A percentile compares a stretch with the other conserved stretches of the same genome.
phyloP scores from a whole-genome alignment of 2,797 vertebrate species.

The Megalops cyprinoides region DNA sequence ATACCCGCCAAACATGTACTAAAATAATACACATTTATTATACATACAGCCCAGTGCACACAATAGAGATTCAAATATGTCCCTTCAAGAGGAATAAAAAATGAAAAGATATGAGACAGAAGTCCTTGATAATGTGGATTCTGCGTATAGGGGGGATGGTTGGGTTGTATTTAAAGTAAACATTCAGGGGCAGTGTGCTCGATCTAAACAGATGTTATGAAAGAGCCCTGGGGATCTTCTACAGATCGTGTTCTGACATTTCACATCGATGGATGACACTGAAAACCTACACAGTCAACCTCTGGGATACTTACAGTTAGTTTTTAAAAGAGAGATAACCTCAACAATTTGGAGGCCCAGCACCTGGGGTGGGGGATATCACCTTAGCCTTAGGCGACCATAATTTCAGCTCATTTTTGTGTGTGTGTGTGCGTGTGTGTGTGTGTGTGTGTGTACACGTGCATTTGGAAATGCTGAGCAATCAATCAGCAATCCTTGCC shows the following conservation, averaged over 20 bases:
- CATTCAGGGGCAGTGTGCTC: not conserved
- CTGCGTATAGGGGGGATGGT: not conserved
- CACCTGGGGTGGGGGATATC: not conserved
- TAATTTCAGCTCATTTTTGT: not conserved
- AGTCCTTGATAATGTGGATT: slow-evolving; percentile 21
- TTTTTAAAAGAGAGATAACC: slow-evolving; percentile 11
- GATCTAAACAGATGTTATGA: slow-evolving; percentile 11
- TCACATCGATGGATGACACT: not conserved
- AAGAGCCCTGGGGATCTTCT: not conserved
- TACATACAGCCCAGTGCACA: slow-evolving; percentile 22
- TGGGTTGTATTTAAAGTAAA: slow-evolving; percentile 17
- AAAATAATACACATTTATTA: slow-evolving; percentile 32
- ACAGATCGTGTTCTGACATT: slow-evolving; percentile 11
- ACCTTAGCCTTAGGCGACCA: not conserved
- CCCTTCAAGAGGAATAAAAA: slow-evolving; percentile 23
- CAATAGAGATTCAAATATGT: slow-evolving; percentile 19
- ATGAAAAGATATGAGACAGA: not conserved
- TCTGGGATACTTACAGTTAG: not conserved
- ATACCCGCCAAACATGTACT: slow-evolving; percentile 28
- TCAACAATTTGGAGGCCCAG: not conserved
- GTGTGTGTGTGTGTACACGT: not conserved
- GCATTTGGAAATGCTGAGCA: not conserved
- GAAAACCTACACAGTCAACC: not conserved
- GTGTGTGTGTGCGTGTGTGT: not conserved
- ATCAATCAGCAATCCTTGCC: not conserved